phyloP scores from a whole-genome alignment of 2,113 vertebrate genomes.

The Tragelaphus buxtoni region DNA sequence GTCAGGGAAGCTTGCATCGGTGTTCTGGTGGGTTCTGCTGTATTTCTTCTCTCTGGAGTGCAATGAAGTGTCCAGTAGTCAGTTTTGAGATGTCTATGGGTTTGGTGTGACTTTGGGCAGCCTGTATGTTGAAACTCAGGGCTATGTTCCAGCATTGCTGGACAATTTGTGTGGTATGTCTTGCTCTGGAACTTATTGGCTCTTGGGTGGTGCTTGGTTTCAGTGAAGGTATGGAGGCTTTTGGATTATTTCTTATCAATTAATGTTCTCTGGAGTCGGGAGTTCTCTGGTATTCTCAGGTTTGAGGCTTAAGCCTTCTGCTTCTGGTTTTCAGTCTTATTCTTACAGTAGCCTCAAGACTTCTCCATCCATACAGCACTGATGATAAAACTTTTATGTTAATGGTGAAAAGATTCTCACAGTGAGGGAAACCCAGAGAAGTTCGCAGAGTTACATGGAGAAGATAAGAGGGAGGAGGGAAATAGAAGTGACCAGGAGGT shows the following conservation, averaged over 20 bases:
- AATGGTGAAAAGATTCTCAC: too few species aligned
- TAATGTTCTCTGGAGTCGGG: too few species aligned
- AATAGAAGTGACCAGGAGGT: too few species aligned
- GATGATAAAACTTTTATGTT: too few species aligned
- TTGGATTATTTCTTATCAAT: too few species aligned
- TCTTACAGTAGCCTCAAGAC: too few species aligned
- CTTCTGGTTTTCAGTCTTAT: too few species aligned
- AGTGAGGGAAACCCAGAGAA: too few species aligned
- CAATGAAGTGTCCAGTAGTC: not conserved
- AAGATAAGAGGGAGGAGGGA: too few species aligned
- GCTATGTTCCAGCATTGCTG: not conserved
- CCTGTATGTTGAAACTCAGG: not conserved
- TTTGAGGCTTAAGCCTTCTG: not conserved
- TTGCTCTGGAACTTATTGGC: not conserved
- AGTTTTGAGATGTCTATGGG: not conserved
- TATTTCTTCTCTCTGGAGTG: not conserved
- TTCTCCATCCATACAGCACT: too few species aligned
- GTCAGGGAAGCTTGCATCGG: fast-evolving
- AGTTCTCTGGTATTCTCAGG: not conserved
- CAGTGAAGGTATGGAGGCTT: not conserved
- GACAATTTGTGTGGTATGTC: not conserved
- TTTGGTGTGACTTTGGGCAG: not conserved
- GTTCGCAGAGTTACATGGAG: too few species aligned
- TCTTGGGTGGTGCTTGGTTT: not conserved
- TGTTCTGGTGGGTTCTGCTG: not conserved